Evolutionary conservation across 2,888 invertebrate species (phyloP).

Genomic region (Tachina grossa): DNA sequence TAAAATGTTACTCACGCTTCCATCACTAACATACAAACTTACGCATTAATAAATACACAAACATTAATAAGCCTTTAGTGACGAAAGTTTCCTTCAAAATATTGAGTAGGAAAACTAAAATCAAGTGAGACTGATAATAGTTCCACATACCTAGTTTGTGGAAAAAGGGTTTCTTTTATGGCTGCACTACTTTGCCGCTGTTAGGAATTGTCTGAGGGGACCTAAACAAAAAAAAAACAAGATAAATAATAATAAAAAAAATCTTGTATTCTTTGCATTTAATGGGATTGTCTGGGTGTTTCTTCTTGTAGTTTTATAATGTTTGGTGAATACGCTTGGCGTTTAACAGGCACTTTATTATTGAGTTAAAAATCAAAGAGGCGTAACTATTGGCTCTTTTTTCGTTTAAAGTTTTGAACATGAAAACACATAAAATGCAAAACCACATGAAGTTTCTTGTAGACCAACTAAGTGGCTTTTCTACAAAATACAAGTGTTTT

Average conservation of each 20-base stretch:
- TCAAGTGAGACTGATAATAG: conserved; percentile 43
- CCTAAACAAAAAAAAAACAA: not conserved
- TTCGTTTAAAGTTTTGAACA: conserved; percentile 49
- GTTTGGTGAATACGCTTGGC: conserved; percentile 60
- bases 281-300: conserved; percentile 64
- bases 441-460: conserved; percentile 41
- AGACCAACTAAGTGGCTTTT: conserved; percentile 56
- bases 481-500: conserved; percentile 45
- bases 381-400: conserved; percentile 66
- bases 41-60: conserved; percentile 14
- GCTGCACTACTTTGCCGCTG: conserved; percentile 45
- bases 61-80: conserved; percentile 59
- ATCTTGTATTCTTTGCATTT: conserved; percentile 37
- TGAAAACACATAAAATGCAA: conserved; percentile 47
- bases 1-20: not conserved
- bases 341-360: conserved; percentile 66
- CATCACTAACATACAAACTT: not conserved
- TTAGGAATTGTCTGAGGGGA: conserved; percentile 16
- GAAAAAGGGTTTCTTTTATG: conserved; percentile 45
- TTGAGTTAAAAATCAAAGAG: conserved; percentile 66
- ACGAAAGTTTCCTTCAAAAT: conserved; percentile 63
- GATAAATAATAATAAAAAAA: not conserved
- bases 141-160: conserved; percentile 52
- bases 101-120: conserved; percentile 33
- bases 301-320: conserved; percentile 50